Percentiles rank a stretch among this genome's conserved stretches.
Conservation (phyloP, 2,113 vertebrate genomes). For the Fukomys damarensis region DNA sequence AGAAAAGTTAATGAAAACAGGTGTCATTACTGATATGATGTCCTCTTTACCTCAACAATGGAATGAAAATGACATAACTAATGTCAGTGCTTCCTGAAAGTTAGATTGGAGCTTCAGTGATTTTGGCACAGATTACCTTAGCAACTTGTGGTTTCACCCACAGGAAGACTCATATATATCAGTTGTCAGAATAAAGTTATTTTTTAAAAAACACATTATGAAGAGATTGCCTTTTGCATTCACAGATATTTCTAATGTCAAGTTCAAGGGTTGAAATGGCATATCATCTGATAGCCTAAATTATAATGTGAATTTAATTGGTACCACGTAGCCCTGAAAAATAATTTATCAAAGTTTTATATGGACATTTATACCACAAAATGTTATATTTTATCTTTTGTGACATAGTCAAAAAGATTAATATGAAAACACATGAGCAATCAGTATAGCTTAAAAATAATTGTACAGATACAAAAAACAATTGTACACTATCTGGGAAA, state of each 20-base stretch:
- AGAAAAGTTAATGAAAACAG: not conserved
- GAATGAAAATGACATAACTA: not conserved
- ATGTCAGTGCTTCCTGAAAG: not conserved
- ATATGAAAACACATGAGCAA: not conserved
- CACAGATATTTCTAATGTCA: not conserved
- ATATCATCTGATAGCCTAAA: not conserved
- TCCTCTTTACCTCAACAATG: not conserved
- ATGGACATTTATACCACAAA: not conserved
- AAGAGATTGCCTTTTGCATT: not conserved
- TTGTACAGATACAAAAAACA: constrained; percentile 20
- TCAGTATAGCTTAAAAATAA: constrained; percentile 23
- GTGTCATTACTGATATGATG: no score
- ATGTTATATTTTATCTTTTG: not conserved
- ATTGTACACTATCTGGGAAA: not conserved
- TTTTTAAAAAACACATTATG: constrained; percentile 27
- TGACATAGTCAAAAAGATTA: constrained; percentile 19
- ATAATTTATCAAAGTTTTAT: not conserved
- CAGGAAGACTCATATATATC: not conserved
- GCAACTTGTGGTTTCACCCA: not conserved
- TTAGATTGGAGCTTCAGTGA: not conserved
- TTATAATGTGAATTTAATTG: not conserved
- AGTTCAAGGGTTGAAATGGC: not conserved
- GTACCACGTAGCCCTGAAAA: not conserved
- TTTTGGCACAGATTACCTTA: not conserved
- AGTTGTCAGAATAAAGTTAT: not conserved